Base-by-base conservation (phyloP, 1,140 invertebrate genomes). In the Heliconius eleuchia region DNA sequence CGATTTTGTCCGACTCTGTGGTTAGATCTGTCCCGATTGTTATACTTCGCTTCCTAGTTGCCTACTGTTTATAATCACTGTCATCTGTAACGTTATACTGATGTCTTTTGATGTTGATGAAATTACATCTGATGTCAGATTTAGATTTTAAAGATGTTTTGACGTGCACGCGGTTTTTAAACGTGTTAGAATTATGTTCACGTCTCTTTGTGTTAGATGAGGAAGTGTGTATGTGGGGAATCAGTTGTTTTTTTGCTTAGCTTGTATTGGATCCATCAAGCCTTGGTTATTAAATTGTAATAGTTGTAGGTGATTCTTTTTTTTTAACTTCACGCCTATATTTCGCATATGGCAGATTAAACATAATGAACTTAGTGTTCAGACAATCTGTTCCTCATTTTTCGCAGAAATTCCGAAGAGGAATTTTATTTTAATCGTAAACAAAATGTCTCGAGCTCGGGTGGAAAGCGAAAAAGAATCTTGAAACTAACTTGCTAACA, bases 1-100 rank as follows among this genome's bases (percentile, higher is more conserved):
- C 82, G 82, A 83, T 84, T 84, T 82, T 77, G 80, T 73, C 83
- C 81, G 80, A 79, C 60, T 66, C 80, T 85, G 88, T 75, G 87
- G 87, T 87, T 79, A 71, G 75, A 80, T 79, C 66, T 78, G 78
- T 70, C 78, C 50, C 78, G 60, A 75, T 75, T 37, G 72, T 55
- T 30, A 60, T 23, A 55, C 1, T 60, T n/a, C 2, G 7, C 34
- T 55, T 42, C 30, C 19, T 34, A 11, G 74, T 55, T 60, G 55
- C 52, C 74, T 75, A 37, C 52, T 60, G 52, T 75, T 60, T 60
- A 19, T 60, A 60, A 75, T 75, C 74, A 39, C 60, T 66, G 60
- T 66, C 60, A 16, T 66, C 60, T 11, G 60, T 66, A 66, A 66
- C 60, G 0, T 66, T 66, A 66, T 66, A 66, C 60, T 66, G n/a